Conservation (phyloP, 2,888 invertebrate species). For the Torymus texanus region DNA sequence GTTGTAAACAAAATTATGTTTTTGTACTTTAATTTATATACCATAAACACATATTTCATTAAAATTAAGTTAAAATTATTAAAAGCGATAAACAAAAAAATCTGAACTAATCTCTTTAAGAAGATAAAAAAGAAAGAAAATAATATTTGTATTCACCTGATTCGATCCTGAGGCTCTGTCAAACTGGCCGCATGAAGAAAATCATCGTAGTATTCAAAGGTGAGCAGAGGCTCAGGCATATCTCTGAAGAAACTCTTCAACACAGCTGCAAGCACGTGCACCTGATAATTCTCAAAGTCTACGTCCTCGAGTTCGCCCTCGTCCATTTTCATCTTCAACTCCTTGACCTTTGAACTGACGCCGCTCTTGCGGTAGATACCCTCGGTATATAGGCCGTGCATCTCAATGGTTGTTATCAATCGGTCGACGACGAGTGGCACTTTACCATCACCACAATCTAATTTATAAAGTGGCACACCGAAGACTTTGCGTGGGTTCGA, state of each 20-base stretch:
- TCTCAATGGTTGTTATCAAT: conserved; percentile 91
- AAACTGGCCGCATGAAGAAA: conserved; percentile 92
- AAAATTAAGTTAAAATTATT: too few relatives aligned
- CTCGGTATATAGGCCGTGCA: conserved; percentile 93
- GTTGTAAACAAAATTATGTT: too few relatives aligned
- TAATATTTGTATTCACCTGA: conserved; percentile 68
- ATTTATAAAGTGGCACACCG: conserved; percentile 85
- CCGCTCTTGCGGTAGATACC: conserved; percentile 96
- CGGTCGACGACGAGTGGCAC: conserved; percentile 93
- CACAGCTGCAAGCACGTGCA: conserved; percentile 93
- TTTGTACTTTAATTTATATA: too few relatives aligned
- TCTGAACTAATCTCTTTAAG: background rate
- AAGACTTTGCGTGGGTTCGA: conserved; percentile 83
- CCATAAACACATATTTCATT: too few relatives aligned
- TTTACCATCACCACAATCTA: conserved; percentile 85
- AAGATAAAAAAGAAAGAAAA: background rate
- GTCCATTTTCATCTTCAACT: conserved; percentile 85
- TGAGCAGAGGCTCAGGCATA: conserved; percentile 94
- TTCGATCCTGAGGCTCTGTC: conserved; percentile 86
- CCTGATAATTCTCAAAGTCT: conserved; percentile 86
- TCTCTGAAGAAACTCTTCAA: conserved; percentile 93
- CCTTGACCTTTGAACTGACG: conserved; percentile 88
- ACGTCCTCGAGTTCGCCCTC: conserved; percentile 83
- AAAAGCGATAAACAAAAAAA: background rate
- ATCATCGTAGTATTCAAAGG: conserved; percentile 95